Evolutionary conservation across 1,140 invertebrate genomes (phyloP), one percentile per base, ranked within the genome.

Genomic region (Scaptomyza pallida): DNA sequence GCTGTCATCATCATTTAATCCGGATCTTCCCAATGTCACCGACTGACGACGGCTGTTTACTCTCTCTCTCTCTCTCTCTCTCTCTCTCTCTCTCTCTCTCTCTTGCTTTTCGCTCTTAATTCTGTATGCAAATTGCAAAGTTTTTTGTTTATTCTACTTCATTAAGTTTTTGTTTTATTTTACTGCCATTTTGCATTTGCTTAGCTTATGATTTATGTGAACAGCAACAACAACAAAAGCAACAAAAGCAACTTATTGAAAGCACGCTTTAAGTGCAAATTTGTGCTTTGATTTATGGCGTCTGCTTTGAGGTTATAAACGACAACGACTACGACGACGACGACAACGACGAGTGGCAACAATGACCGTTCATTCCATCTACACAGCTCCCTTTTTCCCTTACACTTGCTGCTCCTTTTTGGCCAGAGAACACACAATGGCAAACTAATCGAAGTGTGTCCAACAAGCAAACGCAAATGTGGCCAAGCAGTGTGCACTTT

Each of bases 201-300:
- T 13, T 35, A 63, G 60, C 59, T 77, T 73, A 77, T 81, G 73
- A 81, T 81, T 81, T 81, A 81, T 62, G 69, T 17, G 35, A 41
- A 16, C 63, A 59, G 44, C 35, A 72, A 48, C 50, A 44, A 41
- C 44, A 76, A 17, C 37, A 55, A 30, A 41, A 65, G 45, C 23
- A 77, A 43, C 23, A 19, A 52, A 10, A 59, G 26, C 41, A 71
- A 82, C 74, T 82, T 82, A 82, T 82, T 82, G 79, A 78, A 82
- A 75, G 75, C 75, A 65, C 74, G 75, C 79, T 82, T 78, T 67
- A 82, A 82, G 79, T 82, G 79, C 62, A 82, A 82, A 82, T 82
- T 82, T 82, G 70, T 71, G 54, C 71, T 82, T 75, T 82, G 79
- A 82, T 82, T 82, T 82, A 82, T 77, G 79, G 72, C 67, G 79